Base-by-base conservation (phyloP, 2,113 vertebrate species). In the Periophthalmodon schlosseri region DNA sequence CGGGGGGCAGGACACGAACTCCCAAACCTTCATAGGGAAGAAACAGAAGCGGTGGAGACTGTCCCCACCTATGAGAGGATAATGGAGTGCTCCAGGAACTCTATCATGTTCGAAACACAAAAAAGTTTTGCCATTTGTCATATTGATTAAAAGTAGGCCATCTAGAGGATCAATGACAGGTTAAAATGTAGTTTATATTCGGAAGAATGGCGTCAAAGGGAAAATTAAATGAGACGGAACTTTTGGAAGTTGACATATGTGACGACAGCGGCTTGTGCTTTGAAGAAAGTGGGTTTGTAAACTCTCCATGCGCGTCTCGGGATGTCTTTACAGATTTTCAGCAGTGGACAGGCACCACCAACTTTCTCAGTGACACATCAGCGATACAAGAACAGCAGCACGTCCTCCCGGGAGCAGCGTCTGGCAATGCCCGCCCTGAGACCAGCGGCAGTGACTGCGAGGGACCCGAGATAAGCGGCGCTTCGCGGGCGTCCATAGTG, bases 401-500 rank as follows among this genome's bases (percentile, higher is more conserved):
- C 13, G 8, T 56, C 16, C 39, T 33, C 5, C 69, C 0, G 36
- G 69, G 36, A 28, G 57, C 76, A 2, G 63, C 65, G 9, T 69
- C 68, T 13, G 73, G 50, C 69, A 20, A 58, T 7, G 73, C 56
- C 78, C 5, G 63, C 33, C 64, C 10, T 10, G 57, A 70, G 65
- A 33, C 69, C 71, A 21, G 12, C 69, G 0, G 39, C 74, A 15
- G 60, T 34, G 81, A 85, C 74, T 54, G 66, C 0, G 76, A 10
- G 21, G 74, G 60, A 15, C 85, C 88, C 12, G 84, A 73, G 5
- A 39, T 47, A 0, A 75, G 3, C 39, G 56, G 56, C 4, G 1
- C 28, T 44, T 10, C 72, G 60, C 90, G 94, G 34, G 92, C 92
- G 23, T 96, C 96, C 70, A 94, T 99, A 28, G 96, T 99, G 89